phyloP scores from a whole-genome alignment of 1,140 invertebrate species.

The Calephelis virginiensis region DNA sequence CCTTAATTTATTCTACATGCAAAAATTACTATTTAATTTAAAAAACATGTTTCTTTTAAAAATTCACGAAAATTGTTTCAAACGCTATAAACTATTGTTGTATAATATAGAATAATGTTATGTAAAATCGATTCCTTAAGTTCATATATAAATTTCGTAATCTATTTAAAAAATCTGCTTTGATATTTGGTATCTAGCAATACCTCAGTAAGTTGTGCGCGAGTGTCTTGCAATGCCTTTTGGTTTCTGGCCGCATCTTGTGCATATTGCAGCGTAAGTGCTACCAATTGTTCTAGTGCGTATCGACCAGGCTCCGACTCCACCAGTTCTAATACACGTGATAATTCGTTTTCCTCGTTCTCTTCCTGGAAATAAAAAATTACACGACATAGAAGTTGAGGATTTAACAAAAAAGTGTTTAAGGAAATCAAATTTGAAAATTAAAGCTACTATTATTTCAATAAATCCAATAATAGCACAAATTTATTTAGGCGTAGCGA shows the following conservation, averaged over 20 bases:
- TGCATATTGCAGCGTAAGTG: slow-evolving; percentile 49
- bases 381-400: not conserved
- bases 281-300: slow-evolving; percentile 48
- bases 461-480: too few relatives aligned
- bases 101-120: too few relatives aligned
- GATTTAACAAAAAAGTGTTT: not conserved
- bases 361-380: slow-evolving; percentile 47
- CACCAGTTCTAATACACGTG: slow-evolving; percentile 43
- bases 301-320: slow-evolving; percentile 50
- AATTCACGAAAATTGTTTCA: too few relatives aligned
- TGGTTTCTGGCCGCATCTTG: slow-evolving; percentile 51
- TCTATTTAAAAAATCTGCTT: not conserved
- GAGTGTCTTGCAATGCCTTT: slow-evolving; percentile 46
- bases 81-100: too few relatives aligned
- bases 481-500: too few relatives aligned
- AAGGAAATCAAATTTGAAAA: too few relatives aligned
- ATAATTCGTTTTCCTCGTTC: slow-evolving; percentile 60
- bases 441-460: too few relatives aligned
- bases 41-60: too few relatives aligned
- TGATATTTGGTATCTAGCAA: not conserved
- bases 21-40: too few relatives aligned
- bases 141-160: too few relatives aligned
- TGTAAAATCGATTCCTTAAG: too few relatives aligned
- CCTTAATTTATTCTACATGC: too few relatives aligned
- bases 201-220: slow-evolving; percentile 55